A percentile compares a stretch with the other conserved stretches of the same genome.
phyloP scores from a whole-genome alignment of 2,113 vertebrate species.

The Hemiprocne comata region DNA sequence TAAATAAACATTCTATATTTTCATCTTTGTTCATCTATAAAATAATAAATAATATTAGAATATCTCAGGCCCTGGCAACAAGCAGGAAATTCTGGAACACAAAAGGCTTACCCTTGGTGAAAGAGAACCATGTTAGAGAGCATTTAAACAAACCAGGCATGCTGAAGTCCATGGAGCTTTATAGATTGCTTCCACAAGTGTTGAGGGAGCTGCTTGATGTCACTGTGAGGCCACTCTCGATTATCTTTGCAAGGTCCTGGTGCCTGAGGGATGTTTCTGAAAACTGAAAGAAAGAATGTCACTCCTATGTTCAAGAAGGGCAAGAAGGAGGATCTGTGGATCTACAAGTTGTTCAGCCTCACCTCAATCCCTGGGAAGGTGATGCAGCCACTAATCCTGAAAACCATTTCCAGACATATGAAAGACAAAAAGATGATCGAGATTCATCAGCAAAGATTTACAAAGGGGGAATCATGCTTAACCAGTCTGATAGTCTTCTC shows the following conservation, averaged over 20 bases:
- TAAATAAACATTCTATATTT: not conserved
- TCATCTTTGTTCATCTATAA: not conserved
- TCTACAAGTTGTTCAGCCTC: not conserved
- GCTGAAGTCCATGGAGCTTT: not conserved
- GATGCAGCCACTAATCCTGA: not conserved
- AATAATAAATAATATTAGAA: not conserved
- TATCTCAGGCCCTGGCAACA: not conserved
- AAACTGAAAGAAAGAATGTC: not conserved
- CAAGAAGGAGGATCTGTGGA: not conserved
- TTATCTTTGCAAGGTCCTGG: not conserved
- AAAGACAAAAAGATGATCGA: not conserved
- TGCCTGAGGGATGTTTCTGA: not conserved
- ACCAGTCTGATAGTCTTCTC: not conserved
- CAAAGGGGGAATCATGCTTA: not conserved
- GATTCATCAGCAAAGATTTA: not conserved
- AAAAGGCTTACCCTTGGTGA: not conserved
- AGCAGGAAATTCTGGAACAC: not conserved
- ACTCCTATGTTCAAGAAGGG: not conserved
- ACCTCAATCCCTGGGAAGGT: not conserved
- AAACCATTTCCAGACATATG: not conserved
- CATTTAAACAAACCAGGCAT: not conserved
- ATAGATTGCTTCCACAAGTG: not conserved
- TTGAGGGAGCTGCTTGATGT: not conserved
- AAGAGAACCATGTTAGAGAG: not conserved
- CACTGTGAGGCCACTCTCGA: not conserved